These are phyloP conservation scores for Chionomys nivalis DNA, from an alignment of 2,113 vertebrate genomes.

Conservation along the genomic window DNA sequence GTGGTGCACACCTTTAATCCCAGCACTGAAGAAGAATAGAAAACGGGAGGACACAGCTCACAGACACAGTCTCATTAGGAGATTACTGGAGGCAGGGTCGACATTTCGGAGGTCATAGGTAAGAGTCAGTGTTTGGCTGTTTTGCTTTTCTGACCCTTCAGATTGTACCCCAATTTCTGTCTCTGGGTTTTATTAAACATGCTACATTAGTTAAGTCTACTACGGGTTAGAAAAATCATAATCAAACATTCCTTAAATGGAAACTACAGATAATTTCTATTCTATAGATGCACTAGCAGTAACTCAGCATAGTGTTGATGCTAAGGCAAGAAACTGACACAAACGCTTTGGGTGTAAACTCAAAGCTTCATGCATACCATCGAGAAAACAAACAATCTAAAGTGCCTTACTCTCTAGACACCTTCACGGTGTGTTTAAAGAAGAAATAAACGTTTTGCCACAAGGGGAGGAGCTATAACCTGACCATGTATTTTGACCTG, in stretches of 20 bases:
- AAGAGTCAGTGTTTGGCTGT: too few relatives aligned
- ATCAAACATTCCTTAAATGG: conserved; percentile 9
- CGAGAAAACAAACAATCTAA: not conserved
- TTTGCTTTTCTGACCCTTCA: too few relatives aligned
- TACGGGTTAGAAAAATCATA: conserved; percentile 14
- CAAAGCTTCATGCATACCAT: not conserved
- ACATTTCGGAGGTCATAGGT: too few relatives aligned
- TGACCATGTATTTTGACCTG: not conserved
- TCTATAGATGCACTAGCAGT: not conserved
- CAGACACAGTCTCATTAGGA: too few relatives aligned
- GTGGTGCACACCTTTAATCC: too few relatives aligned
- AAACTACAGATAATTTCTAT: conserved; percentile 27
- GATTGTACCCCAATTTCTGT: too few relatives aligned
- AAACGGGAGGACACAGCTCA: too few relatives aligned
- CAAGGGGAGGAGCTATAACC: not conserved
- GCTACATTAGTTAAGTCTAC: not conserved
- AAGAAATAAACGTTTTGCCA: conserved; percentile 11
- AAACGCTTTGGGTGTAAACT: not conserved
- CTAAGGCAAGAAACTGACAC: not conserved
- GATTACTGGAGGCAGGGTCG: too few relatives aligned
- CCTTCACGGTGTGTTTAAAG: not conserved
- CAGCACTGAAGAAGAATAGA: too few relatives aligned
- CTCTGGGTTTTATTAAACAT: too few relatives aligned
- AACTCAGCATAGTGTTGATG: not conserved
- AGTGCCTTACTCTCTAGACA: not conserved